These are phyloP conservation scores for Allolobophora icterica DNA, from an alignment of 2,888 invertebrate species.

Conservation along the genomic window DNA sequence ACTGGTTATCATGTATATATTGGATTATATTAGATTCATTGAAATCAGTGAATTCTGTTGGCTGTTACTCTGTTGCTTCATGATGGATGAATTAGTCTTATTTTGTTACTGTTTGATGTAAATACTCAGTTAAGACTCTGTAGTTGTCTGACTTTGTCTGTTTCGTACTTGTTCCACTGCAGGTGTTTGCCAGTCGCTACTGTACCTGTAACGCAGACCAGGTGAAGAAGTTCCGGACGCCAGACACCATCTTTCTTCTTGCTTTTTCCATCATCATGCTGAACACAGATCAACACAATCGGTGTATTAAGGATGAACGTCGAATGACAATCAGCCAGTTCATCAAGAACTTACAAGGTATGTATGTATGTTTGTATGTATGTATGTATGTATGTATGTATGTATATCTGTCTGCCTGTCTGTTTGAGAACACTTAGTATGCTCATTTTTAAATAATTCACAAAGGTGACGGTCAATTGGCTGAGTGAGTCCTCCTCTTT, in stretches of 20 bases:
- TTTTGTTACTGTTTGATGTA: too few relatives aligned
- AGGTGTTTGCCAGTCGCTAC: slow-evolving; percentile 84
- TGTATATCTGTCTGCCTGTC: too few relatives aligned
- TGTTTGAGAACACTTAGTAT: too few relatives aligned
- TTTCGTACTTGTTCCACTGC: background rate
- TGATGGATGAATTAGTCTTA: background rate
- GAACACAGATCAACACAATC: slow-evolving; percentile 96
- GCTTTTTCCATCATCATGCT: slow-evolving; percentile 93
- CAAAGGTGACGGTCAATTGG: slow-evolving; percentile 56
- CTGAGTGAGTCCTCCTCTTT: background rate
- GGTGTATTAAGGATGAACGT: slow-evolving; percentile 85
- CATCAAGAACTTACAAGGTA: slow-evolving; percentile 89
- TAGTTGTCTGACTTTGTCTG: background rate
- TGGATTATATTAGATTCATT: too few relatives aligned
- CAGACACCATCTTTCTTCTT: slow-evolving; percentile 77
- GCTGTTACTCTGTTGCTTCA: background rate
- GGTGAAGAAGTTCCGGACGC: slow-evolving; percentile 73
- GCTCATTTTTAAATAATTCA: too few relatives aligned
- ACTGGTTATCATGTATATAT: background rate
- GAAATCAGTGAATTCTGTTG: too few relatives aligned
- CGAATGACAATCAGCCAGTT: slow-evolving; percentile 96
- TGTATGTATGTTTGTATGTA: too few relatives aligned
- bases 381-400: too few relatives aligned
- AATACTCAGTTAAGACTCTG: background rate
- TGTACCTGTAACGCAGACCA: slow-evolving; percentile 92